Evolutionary conservation across 1,140 invertebrate species (phyloP).

Genomic region (Orius insidiosus): DNA sequence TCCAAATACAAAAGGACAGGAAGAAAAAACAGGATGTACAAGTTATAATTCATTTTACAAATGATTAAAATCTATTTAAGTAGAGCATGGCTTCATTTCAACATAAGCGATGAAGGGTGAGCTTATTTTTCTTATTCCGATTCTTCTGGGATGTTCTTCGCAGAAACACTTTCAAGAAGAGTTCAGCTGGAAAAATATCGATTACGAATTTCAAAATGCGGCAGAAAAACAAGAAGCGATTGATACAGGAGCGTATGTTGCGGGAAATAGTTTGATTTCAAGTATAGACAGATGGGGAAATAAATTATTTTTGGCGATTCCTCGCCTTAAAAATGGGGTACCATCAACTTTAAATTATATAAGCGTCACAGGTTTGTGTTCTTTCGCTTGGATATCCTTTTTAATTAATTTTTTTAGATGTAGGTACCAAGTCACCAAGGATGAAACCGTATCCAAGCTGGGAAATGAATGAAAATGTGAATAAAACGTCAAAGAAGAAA

Average conservation of each 20-base stretch:
- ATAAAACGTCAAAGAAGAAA: conserved; percentile 48
- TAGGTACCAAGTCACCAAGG: conserved; percentile 50
- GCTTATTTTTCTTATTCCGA: neutral
- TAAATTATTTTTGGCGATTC: conserved; percentile 57
- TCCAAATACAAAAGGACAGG: conserved; percentile 14
- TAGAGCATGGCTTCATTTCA: neutral
- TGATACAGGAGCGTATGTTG: conserved; percentile 38
- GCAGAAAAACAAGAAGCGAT: conserved; percentile 36
- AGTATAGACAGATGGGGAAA: conserved; percentile 52
- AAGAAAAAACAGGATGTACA: too few species aligned
- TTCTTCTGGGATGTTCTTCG: neutral
- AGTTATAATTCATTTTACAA: too few species aligned
- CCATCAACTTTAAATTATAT: conserved; percentile 55
- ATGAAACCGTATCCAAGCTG: conserved; percentile 56
- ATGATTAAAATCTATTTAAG: neutral
- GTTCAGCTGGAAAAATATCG: conserved; percentile 45
- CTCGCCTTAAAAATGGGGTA: conserved; percentile 50
- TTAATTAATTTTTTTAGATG: conserved; percentile 44
- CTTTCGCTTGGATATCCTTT: neutral
- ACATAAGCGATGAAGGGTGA: neutral
- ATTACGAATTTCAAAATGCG: conserved; percentile 42
- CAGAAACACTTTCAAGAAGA: conserved; percentile 25
- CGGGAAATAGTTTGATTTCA: conserved; percentile 47
- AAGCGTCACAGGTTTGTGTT: conserved; percentile 29
- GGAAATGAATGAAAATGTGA: conserved; percentile 25